Conservation (phyloP, 2,797 vertebrate genomes). For the Allobates femoralis region DNA sequence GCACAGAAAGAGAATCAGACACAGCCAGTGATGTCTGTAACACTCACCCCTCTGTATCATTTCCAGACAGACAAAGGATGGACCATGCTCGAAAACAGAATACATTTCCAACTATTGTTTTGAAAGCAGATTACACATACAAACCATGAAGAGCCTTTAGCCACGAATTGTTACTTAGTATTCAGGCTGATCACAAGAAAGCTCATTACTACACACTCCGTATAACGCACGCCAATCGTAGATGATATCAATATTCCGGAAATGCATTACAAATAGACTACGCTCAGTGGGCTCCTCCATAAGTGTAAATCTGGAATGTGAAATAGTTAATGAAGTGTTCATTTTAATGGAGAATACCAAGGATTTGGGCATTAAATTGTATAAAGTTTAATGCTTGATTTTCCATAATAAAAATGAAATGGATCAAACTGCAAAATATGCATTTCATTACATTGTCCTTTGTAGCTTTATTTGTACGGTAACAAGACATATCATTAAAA, state of each 20-base stretch:
- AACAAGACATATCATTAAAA: neutral
- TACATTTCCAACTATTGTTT: conserved; percentile 20
- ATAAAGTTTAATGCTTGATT: neutral
- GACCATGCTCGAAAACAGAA: conserved; percentile 3
- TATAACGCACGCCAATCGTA: neutral
- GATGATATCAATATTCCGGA: neutral
- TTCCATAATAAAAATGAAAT: neutral
- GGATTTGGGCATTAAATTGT: neutral
- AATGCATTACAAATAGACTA: neutral
- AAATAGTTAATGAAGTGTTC: neutral
- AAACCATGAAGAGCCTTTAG: neutral
- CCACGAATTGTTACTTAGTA: neutral
- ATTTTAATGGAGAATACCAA: neutral
- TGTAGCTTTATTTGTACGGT: neutral
- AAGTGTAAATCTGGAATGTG: neutral
- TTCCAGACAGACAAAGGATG: conserved; percentile 49
- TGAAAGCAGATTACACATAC: neutral
- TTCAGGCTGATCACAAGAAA: too few relatives aligned
- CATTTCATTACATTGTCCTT: neutral
- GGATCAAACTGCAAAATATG: neutral
- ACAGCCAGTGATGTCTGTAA: conserved; percentile 2
- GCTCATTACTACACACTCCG: neutral
- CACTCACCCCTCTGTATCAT: conserved; percentile 23
- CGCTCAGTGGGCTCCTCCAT: neutral
- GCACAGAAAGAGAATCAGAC: neutral